phyloP scores from a whole-genome alignment of 2,888 invertebrate genomes.

The Amphipoea lucens region DNA sequence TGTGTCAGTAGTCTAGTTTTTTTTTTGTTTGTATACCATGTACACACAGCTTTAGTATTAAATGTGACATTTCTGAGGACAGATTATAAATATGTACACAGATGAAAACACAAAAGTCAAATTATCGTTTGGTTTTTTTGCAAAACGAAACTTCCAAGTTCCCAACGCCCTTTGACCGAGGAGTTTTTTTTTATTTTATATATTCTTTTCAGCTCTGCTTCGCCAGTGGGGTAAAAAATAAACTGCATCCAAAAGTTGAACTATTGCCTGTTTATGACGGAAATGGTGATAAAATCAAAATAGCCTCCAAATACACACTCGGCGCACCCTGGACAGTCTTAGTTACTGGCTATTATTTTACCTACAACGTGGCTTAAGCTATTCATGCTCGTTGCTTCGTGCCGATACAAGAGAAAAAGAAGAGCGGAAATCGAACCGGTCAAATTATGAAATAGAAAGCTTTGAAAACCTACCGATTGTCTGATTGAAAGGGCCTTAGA shows the following conservation, averaged over 20 bases:
- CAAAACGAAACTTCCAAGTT: neutral
- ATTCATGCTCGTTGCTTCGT: neutral
- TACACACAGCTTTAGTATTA: slow-evolving; percentile 31
- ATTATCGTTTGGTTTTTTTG: neutral
- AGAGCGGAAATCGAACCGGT: neutral
- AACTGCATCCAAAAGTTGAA: neutral
- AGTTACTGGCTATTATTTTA: neutral
- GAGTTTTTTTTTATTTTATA: neutral
- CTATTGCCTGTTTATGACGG: neutral
- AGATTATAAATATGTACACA: slow-evolving; percentile 40
- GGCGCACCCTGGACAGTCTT: neutral
- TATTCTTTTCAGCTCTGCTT: neutral
- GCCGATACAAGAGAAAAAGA: neutral
- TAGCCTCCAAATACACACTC: neutral
- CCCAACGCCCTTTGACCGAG: too few species aligned
- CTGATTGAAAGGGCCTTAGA: neutral
- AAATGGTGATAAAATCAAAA: neutral
- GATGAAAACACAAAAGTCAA: neutral
- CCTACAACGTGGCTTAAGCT: neutral
- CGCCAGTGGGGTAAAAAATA: neutral
- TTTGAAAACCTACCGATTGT: neutral
- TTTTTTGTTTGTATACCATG: neutral
- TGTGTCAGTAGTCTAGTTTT: neutral
- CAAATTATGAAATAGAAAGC: neutral
- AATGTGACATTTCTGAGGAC: slow-evolving; percentile 45